These are phyloP conservation scores for Polymixis lichenea DNA, from an alignment of 2,888 invertebrate genomes.

Conservation along the genomic window DNA sequence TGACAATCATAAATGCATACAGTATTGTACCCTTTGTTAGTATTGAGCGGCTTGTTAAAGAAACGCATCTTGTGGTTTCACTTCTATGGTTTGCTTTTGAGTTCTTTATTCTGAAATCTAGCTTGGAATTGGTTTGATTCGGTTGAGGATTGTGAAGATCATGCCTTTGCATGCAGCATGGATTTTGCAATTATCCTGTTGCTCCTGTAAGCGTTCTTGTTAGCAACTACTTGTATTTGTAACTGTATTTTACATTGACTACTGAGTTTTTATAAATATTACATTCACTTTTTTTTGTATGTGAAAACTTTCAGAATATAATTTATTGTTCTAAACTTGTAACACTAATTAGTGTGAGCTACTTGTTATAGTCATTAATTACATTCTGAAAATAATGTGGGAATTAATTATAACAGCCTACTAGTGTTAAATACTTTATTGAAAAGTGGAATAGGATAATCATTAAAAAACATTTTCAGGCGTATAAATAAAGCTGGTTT, in stretches of 20 bases:
- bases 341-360: conserved; percentile 19
- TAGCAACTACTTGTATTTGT: not conserved
- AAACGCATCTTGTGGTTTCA: conserved; percentile 17
- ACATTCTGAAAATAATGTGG: conserved; percentile 17
- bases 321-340: conserved; percentile 33
- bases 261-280: not conserved
- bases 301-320: conserved; percentile 41
- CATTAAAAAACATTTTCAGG: not conserved
- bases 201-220: not conserved
- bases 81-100: not conserved
- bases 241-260: not conserved
- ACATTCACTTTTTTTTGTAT: conserved; percentile 48
- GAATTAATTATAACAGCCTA: conserved; percentile 1
- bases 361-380: conserved; percentile 19
- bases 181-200: not conserved
- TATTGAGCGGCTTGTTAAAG: conserved; percentile 21
- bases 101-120: conserved; percentile 18
- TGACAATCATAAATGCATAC: conserved; percentile 50
- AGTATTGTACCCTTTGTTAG: conserved; percentile 40
- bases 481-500: not conserved
- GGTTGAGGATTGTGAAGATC: not conserved
- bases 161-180: not conserved
- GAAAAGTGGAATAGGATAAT: conserved; percentile 13
- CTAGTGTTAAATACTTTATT: conserved; percentile 6
- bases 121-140: not conserved